phyloP scores from a whole-genome alignment of 2,888 invertebrate species.

The Ornithoptera alexandrae region DNA sequence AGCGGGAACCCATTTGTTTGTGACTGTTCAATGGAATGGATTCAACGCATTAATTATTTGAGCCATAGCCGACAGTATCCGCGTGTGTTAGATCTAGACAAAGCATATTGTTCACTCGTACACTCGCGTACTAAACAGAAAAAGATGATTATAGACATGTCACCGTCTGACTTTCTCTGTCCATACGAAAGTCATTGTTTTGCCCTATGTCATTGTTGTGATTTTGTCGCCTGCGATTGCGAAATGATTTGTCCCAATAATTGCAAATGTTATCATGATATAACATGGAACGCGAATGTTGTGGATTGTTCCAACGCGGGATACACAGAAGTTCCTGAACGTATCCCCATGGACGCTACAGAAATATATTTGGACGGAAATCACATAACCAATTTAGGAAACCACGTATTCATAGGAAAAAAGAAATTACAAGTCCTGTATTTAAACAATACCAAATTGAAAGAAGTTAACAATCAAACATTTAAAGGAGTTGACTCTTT shows the following conservation, averaged over 20 bases:
- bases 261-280: conserved; percentile 92
- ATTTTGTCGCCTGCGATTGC: conserved; percentile 94
- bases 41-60: conserved; percentile 88
- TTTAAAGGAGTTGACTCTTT: conserved; percentile 89
- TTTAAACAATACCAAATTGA: conserved; percentile 87
- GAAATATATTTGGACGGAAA: conserved; percentile 93
- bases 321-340: conserved; percentile 85
- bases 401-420: conserved; percentile 92
- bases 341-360: conserved; percentile 93
- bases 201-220: conserved; percentile 93
- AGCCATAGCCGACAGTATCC: conserved; percentile 88
- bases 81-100: conserved; percentile 88
- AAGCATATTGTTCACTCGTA: conserved; percentile 86
- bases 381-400: conserved; percentile 86
- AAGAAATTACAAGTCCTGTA: conserved; percentile 88
- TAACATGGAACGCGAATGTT: conserved; percentile 90
- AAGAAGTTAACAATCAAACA: conserved; percentile 87
- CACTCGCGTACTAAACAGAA: conserved; percentile 84
- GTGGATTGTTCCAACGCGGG: conserved; percentile 89
- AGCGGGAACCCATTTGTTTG: conserved; percentile 92
- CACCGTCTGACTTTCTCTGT: conserved; percentile 89
- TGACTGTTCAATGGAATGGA: conserved; percentile 94
- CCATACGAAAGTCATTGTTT: conserved; percentile 91
- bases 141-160: conserved; percentile 84
- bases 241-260: conserved; percentile 93